These are phyloP conservation scores for Elgaria multicarinata DNA, from an alignment of 2,113 vertebrate genomes.

Conservation along the genomic window DNA sequence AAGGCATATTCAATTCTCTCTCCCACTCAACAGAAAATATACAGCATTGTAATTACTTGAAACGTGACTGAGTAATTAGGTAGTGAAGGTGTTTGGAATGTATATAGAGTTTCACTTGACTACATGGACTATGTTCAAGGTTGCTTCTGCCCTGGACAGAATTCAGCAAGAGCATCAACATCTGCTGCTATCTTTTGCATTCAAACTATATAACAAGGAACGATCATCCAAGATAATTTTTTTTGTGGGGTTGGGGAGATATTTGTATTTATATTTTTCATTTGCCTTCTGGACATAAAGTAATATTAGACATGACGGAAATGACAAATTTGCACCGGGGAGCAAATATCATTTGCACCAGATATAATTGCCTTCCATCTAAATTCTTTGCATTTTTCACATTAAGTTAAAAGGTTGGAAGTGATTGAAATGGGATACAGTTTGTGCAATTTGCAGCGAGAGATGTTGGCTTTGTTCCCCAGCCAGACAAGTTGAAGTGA, in stretches of 20 bases:
- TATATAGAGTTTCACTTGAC: constrained; percentile 35
- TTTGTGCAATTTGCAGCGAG: constrained; percentile 33
- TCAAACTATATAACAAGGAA: constrained; percentile 38
- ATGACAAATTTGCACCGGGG: constrained; percentile 6
- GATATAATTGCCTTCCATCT: constrained; percentile 36
- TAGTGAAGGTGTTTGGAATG: constrained; percentile 47
- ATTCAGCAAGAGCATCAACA: constrained; percentile 52
- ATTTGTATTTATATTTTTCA: background rate
- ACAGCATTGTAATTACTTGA: constrained; percentile 47
- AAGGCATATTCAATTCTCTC: constrained; percentile 46
- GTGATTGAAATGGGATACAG: constrained; percentile 10
- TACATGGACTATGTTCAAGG: constrained; percentile 34
- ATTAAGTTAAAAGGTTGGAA: constrained; percentile 51
- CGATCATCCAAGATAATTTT: constrained; percentile 29
- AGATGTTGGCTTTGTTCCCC: constrained; percentile 43
- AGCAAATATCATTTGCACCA: constrained; percentile 29
- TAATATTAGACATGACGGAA: constrained; percentile 40
- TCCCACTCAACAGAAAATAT: constrained; percentile 59
- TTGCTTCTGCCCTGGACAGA: constrained; percentile 44
- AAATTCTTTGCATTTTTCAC: constrained; percentile 45
- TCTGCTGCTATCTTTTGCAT: constrained; percentile 50
- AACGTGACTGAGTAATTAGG: constrained; percentile 47
- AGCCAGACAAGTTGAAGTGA: constrained; percentile 33
- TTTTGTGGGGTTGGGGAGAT: background rate
- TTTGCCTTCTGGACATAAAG: constrained; percentile 44